Conservation (phyloP, 1,140 invertebrate genomes). For the Drosophila simulans region DNA sequence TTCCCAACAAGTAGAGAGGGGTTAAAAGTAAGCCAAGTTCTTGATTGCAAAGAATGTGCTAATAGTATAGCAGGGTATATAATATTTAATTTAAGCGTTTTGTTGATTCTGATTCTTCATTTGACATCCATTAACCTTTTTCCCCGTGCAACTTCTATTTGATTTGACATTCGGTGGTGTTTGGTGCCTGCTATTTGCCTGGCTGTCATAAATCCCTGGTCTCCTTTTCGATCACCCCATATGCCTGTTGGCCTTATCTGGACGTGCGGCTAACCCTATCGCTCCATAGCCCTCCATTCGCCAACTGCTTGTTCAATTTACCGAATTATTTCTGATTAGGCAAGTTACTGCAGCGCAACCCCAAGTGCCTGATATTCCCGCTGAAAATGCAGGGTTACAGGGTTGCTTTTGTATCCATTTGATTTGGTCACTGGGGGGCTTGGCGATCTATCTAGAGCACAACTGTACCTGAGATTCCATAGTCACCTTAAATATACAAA, state of each 20-base stretch:
- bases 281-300: conserved; percentile 23
- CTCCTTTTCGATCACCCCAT: conserved; percentile 58
- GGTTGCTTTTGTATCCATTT: background rate
- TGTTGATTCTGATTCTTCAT: background rate
- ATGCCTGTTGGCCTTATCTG: conserved; percentile 50
- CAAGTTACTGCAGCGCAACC: conserved; percentile 22
- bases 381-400: background rate
- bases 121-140: background rate
- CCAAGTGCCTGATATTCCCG: background rate
- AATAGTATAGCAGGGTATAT: too few species aligned
- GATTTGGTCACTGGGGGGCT: background rate
- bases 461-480: conserved; percentile 47
- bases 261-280: conserved; percentile 18
- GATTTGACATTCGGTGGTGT: conserved; percentile 64
- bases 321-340: conserved; percentile 75
- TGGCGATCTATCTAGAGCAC: conserved; percentile 4
- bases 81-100: too few species aligned
- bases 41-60: too few species aligned
- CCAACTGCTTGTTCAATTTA: conserved; percentile 70
- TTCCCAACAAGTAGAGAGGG: background rate
- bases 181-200: conserved; percentile 35
- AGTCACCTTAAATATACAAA: too few species aligned
- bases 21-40: too few species aligned
- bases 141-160: conserved; percentile 61
- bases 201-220: conserved; percentile 61